Base-by-base conservation (phyloP, 2,888 invertebrate genomes). In the Ectemnius continuus region DNA sequence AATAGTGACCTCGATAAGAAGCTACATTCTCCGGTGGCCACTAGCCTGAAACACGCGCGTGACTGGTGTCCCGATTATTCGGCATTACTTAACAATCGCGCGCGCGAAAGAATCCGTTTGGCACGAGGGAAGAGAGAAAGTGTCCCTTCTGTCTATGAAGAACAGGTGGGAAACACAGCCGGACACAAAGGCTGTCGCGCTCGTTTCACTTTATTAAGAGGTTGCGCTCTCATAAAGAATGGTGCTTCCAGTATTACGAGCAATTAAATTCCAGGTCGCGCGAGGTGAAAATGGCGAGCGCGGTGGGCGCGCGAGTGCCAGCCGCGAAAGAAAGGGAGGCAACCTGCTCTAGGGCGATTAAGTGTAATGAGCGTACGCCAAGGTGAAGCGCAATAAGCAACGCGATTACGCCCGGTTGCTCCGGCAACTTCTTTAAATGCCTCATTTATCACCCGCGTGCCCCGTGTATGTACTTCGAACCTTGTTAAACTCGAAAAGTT, bases 161-260 rank as follows among this genome's bases (percentile, higher is more conserved):
- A 52, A 52, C 52, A 52, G 52, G n/a, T 52, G 52, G 52, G 52
- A 52, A 16, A 52, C 36, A 36, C 8, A 1, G 36, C n/a, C 52
- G 52, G 16, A 16, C 52, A 52, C 52, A 52, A 52, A 52, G 16
- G 52, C 52, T 52, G 52, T 16, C 52, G n/a, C 52, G 52, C 5
- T 52, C 52, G 52, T 52, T 52, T 52, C 52, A 52, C 52, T 52
- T 52, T 52, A 52, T 52, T 52, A 52, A 52, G 52, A 52, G 52
- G 52, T 52, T 52, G 16, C 52, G 52, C 52, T 14, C 52, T 52
- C 52, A 13, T 52, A 52, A 52, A 52, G 52, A 52, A 52, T 52
- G 16, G 52, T 52, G 13, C 52, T 52, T 52, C n/a, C 52, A 52
- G 52, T 52, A 52, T 52, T 52, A 52, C 52, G 52, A 52, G 52